Conservation (phyloP, 2,797 vertebrate genomes). For the Novumbra hubbsi region DNA sequence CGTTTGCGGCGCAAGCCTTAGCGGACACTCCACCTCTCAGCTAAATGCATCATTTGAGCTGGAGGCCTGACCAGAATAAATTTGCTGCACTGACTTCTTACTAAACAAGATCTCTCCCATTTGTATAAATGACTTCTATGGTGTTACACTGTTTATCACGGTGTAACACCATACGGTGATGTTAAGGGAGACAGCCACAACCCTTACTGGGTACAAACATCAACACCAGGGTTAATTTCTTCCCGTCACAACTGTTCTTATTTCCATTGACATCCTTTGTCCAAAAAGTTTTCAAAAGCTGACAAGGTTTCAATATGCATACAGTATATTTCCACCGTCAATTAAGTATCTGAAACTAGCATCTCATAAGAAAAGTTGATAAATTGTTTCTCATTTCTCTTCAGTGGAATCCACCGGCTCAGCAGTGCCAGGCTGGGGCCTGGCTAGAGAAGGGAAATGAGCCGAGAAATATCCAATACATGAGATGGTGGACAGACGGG, state of each 20-base stretch:
- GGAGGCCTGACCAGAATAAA: background rate
- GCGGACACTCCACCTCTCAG: background rate
- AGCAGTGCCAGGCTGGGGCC: background rate
- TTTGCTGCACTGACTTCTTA: background rate
- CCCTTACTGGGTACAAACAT: background rate
- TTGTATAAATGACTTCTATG: background rate
- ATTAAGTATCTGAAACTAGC: conserved; percentile 1
- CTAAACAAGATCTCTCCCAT: background rate
- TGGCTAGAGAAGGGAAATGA: background rate
- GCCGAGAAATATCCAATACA: background rate
- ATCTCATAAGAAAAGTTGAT: background rate
- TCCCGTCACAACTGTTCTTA: background rate
- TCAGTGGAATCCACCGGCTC: conserved; percentile 3
- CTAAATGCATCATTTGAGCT: background rate
- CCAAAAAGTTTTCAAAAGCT: background rate
- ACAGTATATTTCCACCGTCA: background rate
- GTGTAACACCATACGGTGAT: no score
- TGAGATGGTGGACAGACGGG: background rate
- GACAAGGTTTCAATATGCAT: background rate
- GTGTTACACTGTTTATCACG: background rate
- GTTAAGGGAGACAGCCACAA: background rate
- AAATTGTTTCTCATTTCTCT: conserved; percentile 4
- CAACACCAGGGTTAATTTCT: background rate
- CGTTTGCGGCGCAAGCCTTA: background rate
- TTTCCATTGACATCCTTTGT: background rate